Evolutionary conservation across 2,113 vertebrate genomes (phyloP), one percentile per base, ranked within the genome.

Genomic region (Cheilinus undulatus): DNA sequence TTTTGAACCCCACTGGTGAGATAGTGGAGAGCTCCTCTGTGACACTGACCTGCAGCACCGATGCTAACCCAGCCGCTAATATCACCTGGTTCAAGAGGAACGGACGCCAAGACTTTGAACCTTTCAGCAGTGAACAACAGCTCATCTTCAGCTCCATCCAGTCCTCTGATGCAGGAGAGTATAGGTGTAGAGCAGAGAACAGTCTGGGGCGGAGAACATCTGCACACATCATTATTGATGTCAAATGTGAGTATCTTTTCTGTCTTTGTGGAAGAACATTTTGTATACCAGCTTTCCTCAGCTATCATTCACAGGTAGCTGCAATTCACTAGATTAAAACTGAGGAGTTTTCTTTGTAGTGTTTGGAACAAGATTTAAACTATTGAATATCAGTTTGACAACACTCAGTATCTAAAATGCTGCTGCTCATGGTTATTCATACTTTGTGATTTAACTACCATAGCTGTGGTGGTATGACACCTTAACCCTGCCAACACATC

Each of bases 161-260:
- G 14, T 7, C 34, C 17, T 52, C 66, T 22, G 69, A 79, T 49
- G 49, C 40, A 20, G 76, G 61, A 30, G 28, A 61, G 2, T 79
- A 67, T 23, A 22, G n/a, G 42, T 79, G 76, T 26, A 9, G 2
- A 15, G 68, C 76, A 45, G 14, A 54, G 48, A 79, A 62, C 14
- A 19, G 36, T 20, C 30, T 79, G 32, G 49, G 63, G 14, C 30
- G 2, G 17, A 36, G 3, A 1, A 14, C 1, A 10, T 72, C 69
- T 34, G 0, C 5, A 2, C 2, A 3, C 5, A 1, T 54, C 5
- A 3, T 1, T 0, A 26, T 82, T n/a, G 3, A 59, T 54, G 74
- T 82, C 10, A 58, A 69, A 59, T 60, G 73, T 82, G 40, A 77
- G 80, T 53, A n/a, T n/a, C n/a, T n/a, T n/a, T n/a, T n/a, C n/a